phyloP scores from a whole-genome alignment of 1,140 invertebrate genomes.

The Steinernema khuongi region DNA sequence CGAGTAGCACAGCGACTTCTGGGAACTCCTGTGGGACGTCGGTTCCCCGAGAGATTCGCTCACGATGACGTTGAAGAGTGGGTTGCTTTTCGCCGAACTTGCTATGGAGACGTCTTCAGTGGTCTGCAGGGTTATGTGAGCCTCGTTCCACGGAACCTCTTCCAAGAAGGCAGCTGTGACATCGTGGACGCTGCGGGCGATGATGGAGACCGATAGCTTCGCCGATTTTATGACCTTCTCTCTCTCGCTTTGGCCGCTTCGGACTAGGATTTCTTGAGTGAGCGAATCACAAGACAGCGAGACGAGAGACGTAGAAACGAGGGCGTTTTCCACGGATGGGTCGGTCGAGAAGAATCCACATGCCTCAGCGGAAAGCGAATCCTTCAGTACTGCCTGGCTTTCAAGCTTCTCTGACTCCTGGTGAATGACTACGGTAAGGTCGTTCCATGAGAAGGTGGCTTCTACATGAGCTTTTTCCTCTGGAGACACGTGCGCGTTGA shows the following conservation, averaged over 20 bases:
- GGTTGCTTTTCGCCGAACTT: conserved; percentile 3
- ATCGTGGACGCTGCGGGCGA: conserved; percentile 48
- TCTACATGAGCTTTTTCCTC: conserved; percentile 23
- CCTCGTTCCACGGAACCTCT: conserved; percentile 55
- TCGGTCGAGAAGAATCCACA: not conserved
- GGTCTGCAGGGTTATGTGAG: conserved; percentile 41
- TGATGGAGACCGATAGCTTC: conserved; percentile 44
- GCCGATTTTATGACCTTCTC: not conserved
- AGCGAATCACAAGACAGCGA: not conserved
- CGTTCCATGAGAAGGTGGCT: conserved; percentile 41
- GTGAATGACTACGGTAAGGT: conserved; percentile 39
- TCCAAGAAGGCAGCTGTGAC: conserved; percentile 44
- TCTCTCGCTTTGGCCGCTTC: not conserved
- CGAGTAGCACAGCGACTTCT: conserved; percentile 32
- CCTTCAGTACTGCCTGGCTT: not conserved
- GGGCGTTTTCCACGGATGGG: not conserved
- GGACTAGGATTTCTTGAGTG: not conserved
- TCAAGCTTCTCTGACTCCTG: conserved; percentile 35
- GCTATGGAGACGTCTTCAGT: conserved; percentile 10
- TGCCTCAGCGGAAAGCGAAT: not conserved
- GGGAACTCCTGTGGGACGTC: conserved; percentile 33
- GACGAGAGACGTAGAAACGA: not conserved
- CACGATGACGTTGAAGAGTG: conserved; percentile 45
- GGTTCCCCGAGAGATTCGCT: conserved; percentile 38
- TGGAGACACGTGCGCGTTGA: conserved; percentile 47